Evolutionary conservation across 2,113 vertebrate genomes (phyloP).

Genomic region (Anoura caudifer): DNA sequence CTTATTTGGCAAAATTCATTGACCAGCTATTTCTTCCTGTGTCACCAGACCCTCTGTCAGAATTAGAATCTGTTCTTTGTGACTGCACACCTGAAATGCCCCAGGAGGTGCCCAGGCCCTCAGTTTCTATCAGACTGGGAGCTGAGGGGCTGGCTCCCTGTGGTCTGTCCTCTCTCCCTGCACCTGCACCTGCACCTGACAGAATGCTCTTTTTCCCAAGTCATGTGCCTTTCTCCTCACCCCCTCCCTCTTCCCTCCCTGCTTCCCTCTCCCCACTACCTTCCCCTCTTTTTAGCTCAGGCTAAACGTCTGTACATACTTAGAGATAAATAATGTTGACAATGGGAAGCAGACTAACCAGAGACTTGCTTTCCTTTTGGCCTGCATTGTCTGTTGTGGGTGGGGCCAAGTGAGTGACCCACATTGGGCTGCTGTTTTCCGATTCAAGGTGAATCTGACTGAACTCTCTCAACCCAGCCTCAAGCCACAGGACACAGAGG

Average conservation of each 20-base stretch:
- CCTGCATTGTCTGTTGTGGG: no score
- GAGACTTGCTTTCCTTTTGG: background rate
- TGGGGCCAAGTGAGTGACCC: background rate
- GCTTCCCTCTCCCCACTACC: fast-evolving
- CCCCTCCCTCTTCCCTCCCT: no score
- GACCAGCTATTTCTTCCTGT: constrained; percentile 17
- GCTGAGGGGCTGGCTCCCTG: fast-evolving
- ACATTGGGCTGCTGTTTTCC: background rate
- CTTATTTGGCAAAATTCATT: background rate
- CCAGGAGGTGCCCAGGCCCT: background rate
- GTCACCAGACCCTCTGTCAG: constrained; percentile 12
- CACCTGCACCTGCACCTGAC: fast-evolving
- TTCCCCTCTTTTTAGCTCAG: background rate
- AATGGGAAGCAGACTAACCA: background rate
- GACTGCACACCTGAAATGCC: background rate
- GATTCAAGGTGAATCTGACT: background rate
- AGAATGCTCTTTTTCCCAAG: background rate
- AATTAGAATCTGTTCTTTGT: constrained; percentile 25
- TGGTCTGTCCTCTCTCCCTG: no score
- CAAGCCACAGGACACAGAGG: background rate
- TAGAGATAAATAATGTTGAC: background rate
- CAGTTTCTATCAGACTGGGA: background rate
- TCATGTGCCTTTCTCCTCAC: no score
- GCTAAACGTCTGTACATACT: background rate
- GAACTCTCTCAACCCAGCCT: background rate